phyloP scores from a whole-genome alignment of 1,140 invertebrate genomes.

The Brachionus asplanchnoidis region DNA sequence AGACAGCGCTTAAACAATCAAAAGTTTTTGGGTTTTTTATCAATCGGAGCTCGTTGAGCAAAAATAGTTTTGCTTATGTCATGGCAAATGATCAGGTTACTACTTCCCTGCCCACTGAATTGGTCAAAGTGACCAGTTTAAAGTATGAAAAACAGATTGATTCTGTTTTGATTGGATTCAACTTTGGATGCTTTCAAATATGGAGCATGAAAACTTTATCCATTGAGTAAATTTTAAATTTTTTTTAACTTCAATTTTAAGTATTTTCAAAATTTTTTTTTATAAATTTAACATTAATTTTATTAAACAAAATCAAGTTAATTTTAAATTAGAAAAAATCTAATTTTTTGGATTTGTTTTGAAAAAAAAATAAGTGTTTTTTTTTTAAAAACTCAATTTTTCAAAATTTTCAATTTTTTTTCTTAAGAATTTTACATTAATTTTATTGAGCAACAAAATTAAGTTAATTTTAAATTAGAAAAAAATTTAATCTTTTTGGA shows the following conservation, averaged over 20 bases:
- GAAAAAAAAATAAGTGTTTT: no score
- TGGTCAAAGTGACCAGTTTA: slow-evolving; percentile 24
- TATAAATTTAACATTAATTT: no score
- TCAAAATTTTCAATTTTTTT: no score
- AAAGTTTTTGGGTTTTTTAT: not conserved
- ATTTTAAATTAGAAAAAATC: no score
- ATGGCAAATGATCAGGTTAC: slow-evolving; percentile 21
- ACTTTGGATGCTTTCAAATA: slow-evolving; percentile 39
- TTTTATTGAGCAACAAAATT: no score
- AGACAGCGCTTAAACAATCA: not conserved
- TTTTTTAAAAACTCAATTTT: no score
- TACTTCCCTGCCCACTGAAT: not conserved
- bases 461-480: no score
- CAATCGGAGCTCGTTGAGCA: not conserved
- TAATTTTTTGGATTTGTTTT: no score
- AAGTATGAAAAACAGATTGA: slow-evolving; percentile 21
- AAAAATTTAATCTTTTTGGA: no score
- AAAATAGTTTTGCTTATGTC: not conserved
- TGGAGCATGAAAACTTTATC: slow-evolving; percentile 33
- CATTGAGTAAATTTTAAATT: not conserved
- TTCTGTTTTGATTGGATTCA: slow-evolving; percentile 20
- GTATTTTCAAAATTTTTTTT: no score
- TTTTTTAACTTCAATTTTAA: not conserved
- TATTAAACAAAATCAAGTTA: no score
- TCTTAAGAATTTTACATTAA: no score